A percentile compares a stretch with the other conserved stretches of the same genome.
Evolutionary conservation across 2,113 vertebrate genomes (phyloP).

Genomic region (Amblyopsis rosae): DNA sequence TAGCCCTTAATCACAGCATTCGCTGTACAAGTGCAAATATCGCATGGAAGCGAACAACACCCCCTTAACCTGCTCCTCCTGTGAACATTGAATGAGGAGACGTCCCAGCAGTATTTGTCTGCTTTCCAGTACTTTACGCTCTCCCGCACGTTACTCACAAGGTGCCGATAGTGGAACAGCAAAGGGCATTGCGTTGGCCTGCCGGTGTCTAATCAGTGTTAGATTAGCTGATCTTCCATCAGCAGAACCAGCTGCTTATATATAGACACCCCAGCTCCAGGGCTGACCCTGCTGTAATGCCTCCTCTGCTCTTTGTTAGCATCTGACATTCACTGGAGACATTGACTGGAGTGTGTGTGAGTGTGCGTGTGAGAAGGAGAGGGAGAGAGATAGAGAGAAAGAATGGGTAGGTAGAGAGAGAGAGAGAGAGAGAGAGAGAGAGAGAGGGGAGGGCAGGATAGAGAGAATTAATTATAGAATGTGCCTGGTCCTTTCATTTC

Average conservation of each 20-base stretch:
- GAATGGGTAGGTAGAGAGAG: too few species aligned
- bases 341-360: background rate
- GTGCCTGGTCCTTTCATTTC: slow-evolving; percentile 29
- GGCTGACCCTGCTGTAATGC: slow-evolving; percentile 80
- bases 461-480: slow-evolving; percentile 33
- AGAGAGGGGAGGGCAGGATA: slow-evolving; percentile 27
- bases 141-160: too few species aligned
- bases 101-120: too few species aligned
- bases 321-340: slow-evolving; percentile 82
- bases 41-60: too few species aligned
- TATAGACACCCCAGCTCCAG: slow-evolving; percentile 82
- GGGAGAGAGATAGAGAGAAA: too few species aligned
- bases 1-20: too few species aligned
- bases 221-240: slow-evolving; percentile 74
- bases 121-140: too few species aligned
- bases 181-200: slow-evolving; percentile 47
- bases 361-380: background rate
- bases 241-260: slow-evolving; percentile 79
- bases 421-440: too few species aligned
- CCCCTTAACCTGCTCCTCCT: too few species aligned
- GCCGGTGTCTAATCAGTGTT: slow-evolving; percentile 65
- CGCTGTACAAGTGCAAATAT: too few species aligned
- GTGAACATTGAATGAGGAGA: too few species aligned
- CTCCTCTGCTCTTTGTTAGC: slow-evolving; percentile 83
- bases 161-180: slow-evolving; percentile 27